Evolutionary conservation across 2,888 invertebrate genomes (phyloP), one percentile per base, ranked within the genome.

Genomic region (Agonopterix arenella): DNA sequence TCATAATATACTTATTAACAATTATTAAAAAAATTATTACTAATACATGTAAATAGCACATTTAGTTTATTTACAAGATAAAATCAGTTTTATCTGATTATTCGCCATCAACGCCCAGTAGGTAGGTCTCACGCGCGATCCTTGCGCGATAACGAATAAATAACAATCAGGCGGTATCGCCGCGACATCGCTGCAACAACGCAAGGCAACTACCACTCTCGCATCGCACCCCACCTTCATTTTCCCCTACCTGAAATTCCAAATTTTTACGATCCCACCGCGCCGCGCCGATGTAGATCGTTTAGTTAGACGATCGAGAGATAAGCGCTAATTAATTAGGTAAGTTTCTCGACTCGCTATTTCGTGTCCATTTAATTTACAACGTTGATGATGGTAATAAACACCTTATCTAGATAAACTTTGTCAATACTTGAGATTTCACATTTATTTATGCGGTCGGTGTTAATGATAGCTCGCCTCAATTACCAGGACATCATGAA

Each of bases 291-390:
- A 71, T 68, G 72, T 70, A 67, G 74, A 76, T 73, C 73, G 66
- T 66, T 71, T 68, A 73, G 60, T 59, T 41, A 50, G 47, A 18
- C 36, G 52, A 52, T 52, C 47, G 4, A n/a, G 60, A 70, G 76
- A 79, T 79, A 79, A 79, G 70, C 73, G 63, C 70, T 76, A 76
- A 79, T 78, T 79, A 79, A 79, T 79, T 77, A 76, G 76, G 74
- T 67, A 70, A 74, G 66, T 71, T 74, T 74, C 74, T 76, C 73
- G 73, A 72, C 70, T 72, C 69, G 71, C 73, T 75, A 72, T 73
- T 76, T 73, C 74, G 66, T 76, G 71, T 76, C 68, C 73, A 72
- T 73, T 76, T 73, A 76, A 77, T 77, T 76, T 76, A 76, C 76
- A 74, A 69, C 73, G 67, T 71, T 67, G 70, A 70, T 69, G 73